Percentiles rank a stretch among this genome's conserved stretches.
phyloP scores from a whole-genome alignment of 92 coral and sea anemone genomes.

The Montipora capitata region DNA sequence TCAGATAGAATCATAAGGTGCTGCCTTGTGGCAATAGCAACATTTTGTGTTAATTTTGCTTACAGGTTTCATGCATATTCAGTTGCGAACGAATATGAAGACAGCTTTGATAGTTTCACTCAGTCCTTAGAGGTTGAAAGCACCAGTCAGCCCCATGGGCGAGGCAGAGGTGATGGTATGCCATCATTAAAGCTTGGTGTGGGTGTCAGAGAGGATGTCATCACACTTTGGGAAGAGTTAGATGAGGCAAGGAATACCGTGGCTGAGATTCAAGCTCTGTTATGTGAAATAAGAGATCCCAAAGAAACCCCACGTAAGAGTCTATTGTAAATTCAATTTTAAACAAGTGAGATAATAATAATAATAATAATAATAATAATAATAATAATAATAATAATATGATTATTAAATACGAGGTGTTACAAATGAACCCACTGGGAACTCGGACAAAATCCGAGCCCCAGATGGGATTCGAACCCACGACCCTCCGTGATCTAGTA shows the following conservation, averaged over 20 bases:
- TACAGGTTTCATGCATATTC: conserved; percentile 96
- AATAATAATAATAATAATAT: background rate
- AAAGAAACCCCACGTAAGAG: conserved; percentile 82
- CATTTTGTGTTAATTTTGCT: background rate
- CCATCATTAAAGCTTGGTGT: conserved; percentile 91
- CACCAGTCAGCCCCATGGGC: conserved; percentile 70
- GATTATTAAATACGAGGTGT: too few species aligned
- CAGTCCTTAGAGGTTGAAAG: conserved; percentile 67
- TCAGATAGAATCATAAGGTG: too few species aligned
- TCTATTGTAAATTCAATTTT: background rate
- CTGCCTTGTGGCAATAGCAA: background rate
- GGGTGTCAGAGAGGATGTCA: conserved; percentile 97
- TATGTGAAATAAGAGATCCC: conserved; percentile 86
- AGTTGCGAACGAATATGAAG: conserved; percentile 84
- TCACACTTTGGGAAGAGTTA: conserved; percentile 93
- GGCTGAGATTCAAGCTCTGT: conserved; percentile 97
- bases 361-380: too few species aligned
- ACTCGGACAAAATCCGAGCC: too few species aligned
- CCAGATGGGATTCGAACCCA: too few species aligned
- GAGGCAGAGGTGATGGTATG: conserved; percentile 95
- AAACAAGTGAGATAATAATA: too few species aligned
- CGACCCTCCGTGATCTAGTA: too few species aligned
- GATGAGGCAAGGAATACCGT: conserved; percentile 94
- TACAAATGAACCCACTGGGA: too few species aligned
- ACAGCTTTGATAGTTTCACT: conserved; percentile 79